phyloP scores from a whole-genome alignment of 2,888 invertebrate species.

The Euproctis similis region DNA sequence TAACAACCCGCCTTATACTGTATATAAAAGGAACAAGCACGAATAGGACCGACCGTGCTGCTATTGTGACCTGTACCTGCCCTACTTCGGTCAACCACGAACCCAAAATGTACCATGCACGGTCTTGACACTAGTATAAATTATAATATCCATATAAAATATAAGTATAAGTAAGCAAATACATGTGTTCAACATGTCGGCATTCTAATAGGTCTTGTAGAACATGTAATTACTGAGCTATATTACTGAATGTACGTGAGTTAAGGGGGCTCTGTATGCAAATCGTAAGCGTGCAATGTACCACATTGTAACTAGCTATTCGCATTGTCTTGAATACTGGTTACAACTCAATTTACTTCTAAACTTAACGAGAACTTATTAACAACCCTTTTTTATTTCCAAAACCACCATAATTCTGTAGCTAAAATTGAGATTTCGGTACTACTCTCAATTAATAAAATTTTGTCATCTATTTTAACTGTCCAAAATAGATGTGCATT shows the following conservation, averaged over 20 bases:
- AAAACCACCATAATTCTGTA: too few species aligned
- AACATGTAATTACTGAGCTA: constrained; percentile 33
- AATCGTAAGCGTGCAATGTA: constrained; percentile 36
- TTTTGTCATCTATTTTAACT: too few species aligned
- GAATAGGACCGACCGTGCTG: too few species aligned
- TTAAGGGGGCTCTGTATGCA: constrained; percentile 45
- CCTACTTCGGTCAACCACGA: too few species aligned
- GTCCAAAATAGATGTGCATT: too few species aligned
- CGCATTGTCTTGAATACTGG: constrained; percentile 50
- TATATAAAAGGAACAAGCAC: too few species aligned
- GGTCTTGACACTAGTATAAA: too few species aligned
- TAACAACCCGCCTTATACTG: too few species aligned
- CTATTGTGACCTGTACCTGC: too few species aligned
- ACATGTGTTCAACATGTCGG: constrained; percentile 25
- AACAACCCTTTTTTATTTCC: constrained; percentile 55
- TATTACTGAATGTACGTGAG: constrained; percentile 24
- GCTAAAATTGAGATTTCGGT: constrained; percentile 31
- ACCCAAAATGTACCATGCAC: too few species aligned
- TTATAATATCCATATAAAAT: too few species aligned
- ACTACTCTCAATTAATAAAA: too few species aligned
- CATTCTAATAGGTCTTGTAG: constrained; percentile 24
- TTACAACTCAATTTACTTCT: constrained; percentile 60
- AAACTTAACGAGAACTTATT: constrained; percentile 58
- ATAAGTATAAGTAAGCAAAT: constrained; percentile 6
- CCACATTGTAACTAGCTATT: constrained; percentile 39